Percentiles rank a stretch among this genome's conserved stretches.
These are phyloP conservation scores for Sebastes matsubarae DNA, from an alignment of 2,797 vertebrate species.

Conservation along the genomic window DNA sequence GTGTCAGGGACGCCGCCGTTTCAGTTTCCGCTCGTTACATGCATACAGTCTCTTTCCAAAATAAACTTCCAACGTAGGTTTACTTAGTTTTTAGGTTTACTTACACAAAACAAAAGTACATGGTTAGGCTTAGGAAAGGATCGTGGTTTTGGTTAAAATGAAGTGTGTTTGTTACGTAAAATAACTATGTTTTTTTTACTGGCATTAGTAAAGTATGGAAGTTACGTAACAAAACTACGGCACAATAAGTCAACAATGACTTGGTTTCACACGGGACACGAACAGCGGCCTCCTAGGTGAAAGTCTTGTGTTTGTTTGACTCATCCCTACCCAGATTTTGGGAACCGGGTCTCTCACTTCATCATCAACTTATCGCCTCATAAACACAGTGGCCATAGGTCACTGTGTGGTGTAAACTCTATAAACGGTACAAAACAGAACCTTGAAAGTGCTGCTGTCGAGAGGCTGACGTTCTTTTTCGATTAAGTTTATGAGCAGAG, in stretches of 20 bases:
- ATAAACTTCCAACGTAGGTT: neutral
- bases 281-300: neutral
- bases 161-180: neutral
- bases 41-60: neutral
- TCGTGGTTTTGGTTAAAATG: neutral
- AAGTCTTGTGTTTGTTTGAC: neutral
- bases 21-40: neutral
- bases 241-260: no score
- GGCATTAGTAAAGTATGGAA: no score
- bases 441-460: neutral
- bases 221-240: no score
- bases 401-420: neutral
- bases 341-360: neutral
- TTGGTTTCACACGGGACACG: neutral
- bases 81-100: neutral
- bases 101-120: neutral
- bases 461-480: neutral
- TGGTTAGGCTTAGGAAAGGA: neutral
- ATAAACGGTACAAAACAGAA: neutral
- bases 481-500: conserved; percentile 12
- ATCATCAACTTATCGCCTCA: neutral
- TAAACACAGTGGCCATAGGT: neutral
- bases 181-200: neutral
- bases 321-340: neutral
- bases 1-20: neutral